Conservation (phyloP, 1,140 invertebrate species). For the Leptonema lineaticorne region DNA sequence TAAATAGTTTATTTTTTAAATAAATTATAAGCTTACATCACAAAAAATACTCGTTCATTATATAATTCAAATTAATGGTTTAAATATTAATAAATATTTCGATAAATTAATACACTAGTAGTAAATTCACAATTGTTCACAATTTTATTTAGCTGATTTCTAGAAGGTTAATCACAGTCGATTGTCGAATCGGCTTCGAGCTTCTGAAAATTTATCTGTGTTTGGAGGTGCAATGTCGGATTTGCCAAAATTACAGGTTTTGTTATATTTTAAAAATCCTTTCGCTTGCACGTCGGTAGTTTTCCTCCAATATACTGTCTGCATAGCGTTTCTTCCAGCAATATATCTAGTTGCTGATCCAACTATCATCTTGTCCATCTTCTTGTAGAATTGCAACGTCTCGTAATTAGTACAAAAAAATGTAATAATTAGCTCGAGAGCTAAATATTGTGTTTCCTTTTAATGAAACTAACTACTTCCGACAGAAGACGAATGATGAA, state of each 20-base stretch:
- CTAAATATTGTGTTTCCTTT: neutral
- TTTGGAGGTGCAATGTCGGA: conserved; percentile 55
- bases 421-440: neutral
- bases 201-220: conserved; percentile 51
- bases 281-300: conserved; percentile 52
- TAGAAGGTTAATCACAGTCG: conserved; percentile 6
- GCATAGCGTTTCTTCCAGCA: conserved; percentile 66
- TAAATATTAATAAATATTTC: no score
- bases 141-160: no score
- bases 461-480: neutral
- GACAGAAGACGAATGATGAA: neutral
- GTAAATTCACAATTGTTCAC: no score
- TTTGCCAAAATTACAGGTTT: conserved; percentile 62
- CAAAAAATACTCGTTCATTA: no score
- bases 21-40: no score
- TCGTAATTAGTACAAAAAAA: no score
- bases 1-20: no score
- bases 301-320: conserved; percentile 70
- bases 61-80: no score
- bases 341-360: conserved; percentile 67
- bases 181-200: conserved; percentile 47
- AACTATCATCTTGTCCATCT: conserved; percentile 57
- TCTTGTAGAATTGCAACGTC: no score
- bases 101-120: conserved; percentile 7
- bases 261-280: conserved; percentile 62